A percentile compares a stretch with the other conserved stretches of the same genome.
These are phyloP conservation scores for Poecilobothrus nobilitatus DNA, from an alignment of 2,888 invertebrate species.

Conservation along the genomic window DNA sequence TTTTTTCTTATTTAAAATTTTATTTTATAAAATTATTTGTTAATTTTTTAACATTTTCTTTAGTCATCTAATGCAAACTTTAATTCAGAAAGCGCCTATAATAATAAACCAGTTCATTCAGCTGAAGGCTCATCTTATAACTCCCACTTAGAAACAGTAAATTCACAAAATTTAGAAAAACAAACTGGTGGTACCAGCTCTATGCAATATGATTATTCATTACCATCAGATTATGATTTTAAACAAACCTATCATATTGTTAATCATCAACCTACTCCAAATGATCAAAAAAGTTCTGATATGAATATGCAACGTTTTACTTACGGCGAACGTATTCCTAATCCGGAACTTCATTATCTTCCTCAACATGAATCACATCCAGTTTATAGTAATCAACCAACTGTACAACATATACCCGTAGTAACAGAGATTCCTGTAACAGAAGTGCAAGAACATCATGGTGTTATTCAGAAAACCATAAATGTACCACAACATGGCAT, in stretches of 20 bases:
- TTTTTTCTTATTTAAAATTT: background rate
- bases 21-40: background rate
- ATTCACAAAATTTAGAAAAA: too few species aligned
- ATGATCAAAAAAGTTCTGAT: conserved; percentile 12
- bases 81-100: too few species aligned
- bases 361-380: background rate
- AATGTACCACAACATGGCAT: conserved; percentile 52
- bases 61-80: too few species aligned
- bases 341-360: background rate
- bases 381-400: conserved; percentile 21
- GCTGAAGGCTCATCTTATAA: too few species aligned
- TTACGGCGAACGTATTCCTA: background rate
- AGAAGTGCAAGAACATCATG: conserved; percentile 45
- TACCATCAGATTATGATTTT: background rate
- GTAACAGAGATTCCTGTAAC: conserved; percentile 46
- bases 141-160: too few species aligned
- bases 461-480: conserved; percentile 48
- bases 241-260: background rate
- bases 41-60: too few species aligned
- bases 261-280: conserved; percentile 8
- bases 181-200: background rate
- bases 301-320: background rate
- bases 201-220: background rate
- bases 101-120: too few species aligned
- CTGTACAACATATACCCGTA: conserved; percentile 33